Evolutionary conservation across 1,140 invertebrate genomes (phyloP), one percentile per base, ranked within the genome.

Genomic region (Caenorhabditis briggsae): DNA sequence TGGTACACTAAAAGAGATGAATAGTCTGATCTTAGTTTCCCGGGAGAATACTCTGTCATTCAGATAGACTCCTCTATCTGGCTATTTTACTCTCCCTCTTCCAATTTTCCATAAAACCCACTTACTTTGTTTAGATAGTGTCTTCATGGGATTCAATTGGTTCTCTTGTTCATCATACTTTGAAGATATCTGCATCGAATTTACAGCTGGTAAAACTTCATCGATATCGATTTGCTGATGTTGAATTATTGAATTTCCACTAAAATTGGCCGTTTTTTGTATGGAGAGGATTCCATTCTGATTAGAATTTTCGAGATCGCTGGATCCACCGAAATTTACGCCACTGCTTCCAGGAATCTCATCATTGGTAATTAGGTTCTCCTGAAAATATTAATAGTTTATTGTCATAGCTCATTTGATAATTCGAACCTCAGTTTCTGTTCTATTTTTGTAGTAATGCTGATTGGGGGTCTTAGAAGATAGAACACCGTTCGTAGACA

Each of bases 401-500:
- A 2, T 33, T 33, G 3, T 3, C 33, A 33, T 33, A 2, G 1
- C 3, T 33, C 33, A 33, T 33, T 2, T 33, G 3, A 33, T 3
- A 33, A 33, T 33, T 33, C 33, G 3, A 33, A 33, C 33, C 33
- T 33, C 33, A 2, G 33, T 33, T 33, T 33, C 33, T 33, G 33
- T 3, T 33, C 33, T 33, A 33, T 33, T 33, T 33, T 33, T 3
- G 33, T 33, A 33, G 33, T 1, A 33, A 33, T 33, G 33, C 1
- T 33, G 33, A 33, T 33, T 1, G 3, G 3, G 33, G 1, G 33
- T 33, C 33, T 33, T 33, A 2, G 88, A 86, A 5, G 88, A 88
- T 2, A 88, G 83, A 18, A 88, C 83, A 33, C 88, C 86, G 9
- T 86, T 83, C 14, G 88, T 50, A 43, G 56, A 53, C 33, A 88